Base-by-base conservation (phyloP, 2,888 invertebrate species). In the Stenotaenia linearis region DNA sequence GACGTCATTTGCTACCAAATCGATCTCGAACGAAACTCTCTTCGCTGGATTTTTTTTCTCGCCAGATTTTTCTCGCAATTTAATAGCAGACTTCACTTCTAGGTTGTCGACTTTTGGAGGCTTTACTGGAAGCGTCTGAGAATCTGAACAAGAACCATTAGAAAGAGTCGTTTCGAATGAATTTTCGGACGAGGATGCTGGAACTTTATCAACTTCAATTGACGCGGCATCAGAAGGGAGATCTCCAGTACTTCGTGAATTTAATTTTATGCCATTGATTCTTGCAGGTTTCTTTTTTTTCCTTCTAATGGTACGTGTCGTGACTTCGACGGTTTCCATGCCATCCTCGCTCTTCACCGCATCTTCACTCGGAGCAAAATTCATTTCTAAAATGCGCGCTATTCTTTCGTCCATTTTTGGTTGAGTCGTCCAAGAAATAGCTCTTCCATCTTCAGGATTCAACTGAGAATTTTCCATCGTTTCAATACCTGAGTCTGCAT, bases 401-500 rank as follows among this genome's bases (percentile, higher is more conserved):
- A 75, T 6, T 28, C 75, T 32, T 35, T 75, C 75, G n/a, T 75
- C n/a, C n/a, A 75, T 2, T 7, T 4, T 32, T 1, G 1, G 10
- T 30, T 1, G 10, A 4, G 30, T 7, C 3, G 30, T 4, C 12
- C 9, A 15, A 7, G 9, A 4, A n/a, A 4, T 1, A 6, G 32
- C 6, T 21, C n/a, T 35, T 18, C 32, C 1, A n/a, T 75, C 75
- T 9, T 9, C 9, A 4, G 32, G 7, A 10, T 75, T 32, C 21
- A 77, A 15, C 12, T 77, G 77, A 1, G 77, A 77, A 56, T 56
- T 80, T 74, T 78, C 75, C 40, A 32, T 74, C 78, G 80, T 79
- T 79, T 80, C 23, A 78, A 82, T 75, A 78, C 77, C 28, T 82
- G 76, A 81, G 84, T 84, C 69, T 83, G 83, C 83, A 84, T 84